phyloP scores from a whole-genome alignment of 2,888 invertebrate genomes.

The Parthenolecanium corni region DNA sequence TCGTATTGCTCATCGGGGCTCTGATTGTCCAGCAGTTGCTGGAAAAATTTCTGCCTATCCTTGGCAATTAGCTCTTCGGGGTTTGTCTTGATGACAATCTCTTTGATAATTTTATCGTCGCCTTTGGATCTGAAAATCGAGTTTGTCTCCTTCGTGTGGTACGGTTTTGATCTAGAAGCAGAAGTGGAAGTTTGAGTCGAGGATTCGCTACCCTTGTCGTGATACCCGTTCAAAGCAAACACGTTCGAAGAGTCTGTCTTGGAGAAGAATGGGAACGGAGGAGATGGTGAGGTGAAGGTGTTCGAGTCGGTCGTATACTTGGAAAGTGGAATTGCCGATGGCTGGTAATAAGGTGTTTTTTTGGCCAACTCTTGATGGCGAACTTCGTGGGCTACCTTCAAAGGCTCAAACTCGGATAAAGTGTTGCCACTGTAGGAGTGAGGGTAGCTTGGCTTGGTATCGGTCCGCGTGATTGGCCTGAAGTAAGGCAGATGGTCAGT shows the following conservation, averaged over 20 bases:
- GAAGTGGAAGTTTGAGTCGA: neutral
- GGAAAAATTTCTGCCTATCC: constrained; percentile 20
- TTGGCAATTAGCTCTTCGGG: constrained; percentile 20
- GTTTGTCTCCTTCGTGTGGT: constrained; percentile 23
- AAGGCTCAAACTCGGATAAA: neutral
- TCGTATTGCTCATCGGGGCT: neutral
- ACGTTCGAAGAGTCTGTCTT: neutral
- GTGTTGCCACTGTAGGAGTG: neutral
- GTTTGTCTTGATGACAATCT: constrained; percentile 25
- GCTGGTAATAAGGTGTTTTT: neutral
- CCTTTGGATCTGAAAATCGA: constrained; percentile 3
- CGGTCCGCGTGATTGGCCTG: constrained; percentile 35
- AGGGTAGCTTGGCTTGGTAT: constrained; percentile 4
- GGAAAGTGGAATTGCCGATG: neutral
- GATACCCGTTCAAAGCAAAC: neutral
- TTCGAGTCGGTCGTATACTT: constrained; percentile 11
- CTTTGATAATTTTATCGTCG: constrained; percentile 23
- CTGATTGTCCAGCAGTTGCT: constrained; percentile 4
- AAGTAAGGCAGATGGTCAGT: constrained; percentile 33
- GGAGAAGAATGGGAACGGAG: neutral
- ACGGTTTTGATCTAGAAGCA: neutral
- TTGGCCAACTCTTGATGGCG: neutral
- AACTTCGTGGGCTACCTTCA: neutral
- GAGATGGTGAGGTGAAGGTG: neutral
- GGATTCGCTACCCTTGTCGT: neutral